Evolutionary conservation across 2,797 vertebrate species (phyloP), one percentile per base, ranked within the genome.

Genomic region (Microhierax caerulescens): DNA sequence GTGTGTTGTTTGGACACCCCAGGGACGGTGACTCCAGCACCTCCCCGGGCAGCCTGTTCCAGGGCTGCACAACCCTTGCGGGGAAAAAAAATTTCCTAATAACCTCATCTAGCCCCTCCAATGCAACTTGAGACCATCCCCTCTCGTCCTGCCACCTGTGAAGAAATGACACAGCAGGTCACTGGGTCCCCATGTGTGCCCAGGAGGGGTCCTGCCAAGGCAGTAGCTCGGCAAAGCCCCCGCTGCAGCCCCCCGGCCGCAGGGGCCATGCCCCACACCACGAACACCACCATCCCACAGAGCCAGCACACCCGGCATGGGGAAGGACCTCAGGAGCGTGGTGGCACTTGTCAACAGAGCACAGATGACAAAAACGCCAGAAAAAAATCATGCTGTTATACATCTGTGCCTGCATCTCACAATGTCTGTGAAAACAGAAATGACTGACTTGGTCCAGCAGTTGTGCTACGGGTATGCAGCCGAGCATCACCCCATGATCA

Each of bases 211-310:
- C 48, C 32, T 30, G 2, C 13, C 21, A 36, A 36, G 41, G 50
- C 50, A 43, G 22, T 3, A 4, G 5, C 4, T 56, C 0, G 6
- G 51, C 12, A 27, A 50, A 36, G 32, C 4, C 57, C 32, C 37
- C 25, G 1, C 37, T 11, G 8, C 27, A 11, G 37, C 10, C 56
- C 15, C 20, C 45, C 7, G 3, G 11, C 2, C 4, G 6, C 53
- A 23, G 19, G 19, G n/a, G n/a, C 2, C 8, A 47, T 17, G 22
- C 30, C 45, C 28, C 2, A 0, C 1, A 1, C 45, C 25, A 0
- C 21, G 2, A 13, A 11, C 2, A 4, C 28, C 11, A 4, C 22
- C 4, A 2, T 39, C 68, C 36, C 5, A 4, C 67, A 10, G 59
- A 20, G 22, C n/a, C 2, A 18, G 20, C 2, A 48, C 56, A 7